Evolutionary conservation across 2,113 vertebrate genomes (phyloP).

Genomic region (Smithornis capensis): DNA sequence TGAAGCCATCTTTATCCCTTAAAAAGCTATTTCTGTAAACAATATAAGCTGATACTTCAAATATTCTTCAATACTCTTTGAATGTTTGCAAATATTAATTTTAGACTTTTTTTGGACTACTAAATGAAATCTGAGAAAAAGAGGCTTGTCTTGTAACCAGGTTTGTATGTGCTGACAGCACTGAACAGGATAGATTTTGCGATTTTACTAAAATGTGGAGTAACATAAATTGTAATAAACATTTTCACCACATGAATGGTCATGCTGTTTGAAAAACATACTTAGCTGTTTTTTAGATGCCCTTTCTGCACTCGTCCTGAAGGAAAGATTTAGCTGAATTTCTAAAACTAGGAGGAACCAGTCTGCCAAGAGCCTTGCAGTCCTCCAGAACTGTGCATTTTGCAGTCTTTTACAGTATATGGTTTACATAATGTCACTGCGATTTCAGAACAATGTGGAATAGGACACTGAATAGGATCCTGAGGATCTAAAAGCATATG

Average conservation of each 20-base stretch:
- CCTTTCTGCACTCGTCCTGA: background rate
- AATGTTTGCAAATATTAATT: background rate
- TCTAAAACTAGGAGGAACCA: background rate
- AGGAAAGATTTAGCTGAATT: background rate
- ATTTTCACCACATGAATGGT: background rate
- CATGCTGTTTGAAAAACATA: background rate
- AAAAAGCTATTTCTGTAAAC: background rate
- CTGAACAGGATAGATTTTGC: background rate
- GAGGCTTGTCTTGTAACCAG: background rate
- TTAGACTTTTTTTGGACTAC: background rate
- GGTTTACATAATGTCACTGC: background rate
- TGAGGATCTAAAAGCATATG: background rate
- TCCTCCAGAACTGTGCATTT: background rate
- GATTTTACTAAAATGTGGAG: background rate
- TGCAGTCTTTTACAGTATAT: background rate
- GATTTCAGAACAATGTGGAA: background rate
- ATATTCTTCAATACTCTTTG: background rate
- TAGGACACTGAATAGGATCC: background rate
- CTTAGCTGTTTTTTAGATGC: background rate
- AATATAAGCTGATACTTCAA: background rate
- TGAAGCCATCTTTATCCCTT: background rate
- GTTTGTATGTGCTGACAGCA: background rate
- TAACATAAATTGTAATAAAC: background rate
- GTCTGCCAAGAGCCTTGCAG: background rate
- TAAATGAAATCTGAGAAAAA: background rate